Evolutionary conservation across 2,888 invertebrate species (phyloP).

Genomic region (Hypomecis punctinalis): DNA sequence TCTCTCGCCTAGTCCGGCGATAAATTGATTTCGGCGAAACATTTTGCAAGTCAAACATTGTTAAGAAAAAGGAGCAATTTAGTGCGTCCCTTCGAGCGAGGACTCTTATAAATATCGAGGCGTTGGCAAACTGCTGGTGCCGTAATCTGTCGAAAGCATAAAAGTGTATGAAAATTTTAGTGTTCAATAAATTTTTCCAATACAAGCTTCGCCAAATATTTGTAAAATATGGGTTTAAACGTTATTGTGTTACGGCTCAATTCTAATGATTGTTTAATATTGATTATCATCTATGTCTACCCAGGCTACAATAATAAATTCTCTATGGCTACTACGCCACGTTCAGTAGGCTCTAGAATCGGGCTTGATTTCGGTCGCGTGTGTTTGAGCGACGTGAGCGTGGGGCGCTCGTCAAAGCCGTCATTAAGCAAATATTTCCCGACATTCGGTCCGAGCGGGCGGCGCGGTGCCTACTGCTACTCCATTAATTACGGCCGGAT

Average conservation of each 20-base stretch:
- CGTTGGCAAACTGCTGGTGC: constrained; percentile 59
- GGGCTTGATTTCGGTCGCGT: constrained; percentile 48
- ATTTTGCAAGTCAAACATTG: constrained; percentile 58
- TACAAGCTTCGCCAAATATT: constrained; percentile 61
- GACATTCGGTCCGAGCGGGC: constrained; percentile 45
- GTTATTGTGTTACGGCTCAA: background rate
- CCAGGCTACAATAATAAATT: too few species aligned
- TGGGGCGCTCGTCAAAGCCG: constrained; percentile 52
- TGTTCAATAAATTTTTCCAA: constrained; percentile 75
- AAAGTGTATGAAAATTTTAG: constrained; percentile 77
- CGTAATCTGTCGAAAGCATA: constrained; percentile 75
- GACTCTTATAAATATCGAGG: constrained; percentile 67
- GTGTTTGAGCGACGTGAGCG: constrained; percentile 47
- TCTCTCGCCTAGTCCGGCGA: constrained; percentile 19
- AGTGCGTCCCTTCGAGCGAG: constrained; percentile 59
- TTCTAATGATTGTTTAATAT: too few species aligned
- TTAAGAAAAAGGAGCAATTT: constrained; percentile 62
- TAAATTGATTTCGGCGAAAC: constrained; percentile 52
- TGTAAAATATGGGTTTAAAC: constrained; percentile 52
- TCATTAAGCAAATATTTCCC: constrained; percentile 64
- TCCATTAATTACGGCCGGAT: constrained; percentile 61
- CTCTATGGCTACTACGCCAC: background rate
- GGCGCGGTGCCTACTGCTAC: constrained; percentile 44
- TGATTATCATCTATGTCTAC: too few species aligned
- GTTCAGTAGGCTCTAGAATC: constrained; percentile 40